These are phyloP conservation scores for Ancistrus triradiatus DNA, from an alignment of 2,113 vertebrate species.

Conservation along the genomic window DNA sequence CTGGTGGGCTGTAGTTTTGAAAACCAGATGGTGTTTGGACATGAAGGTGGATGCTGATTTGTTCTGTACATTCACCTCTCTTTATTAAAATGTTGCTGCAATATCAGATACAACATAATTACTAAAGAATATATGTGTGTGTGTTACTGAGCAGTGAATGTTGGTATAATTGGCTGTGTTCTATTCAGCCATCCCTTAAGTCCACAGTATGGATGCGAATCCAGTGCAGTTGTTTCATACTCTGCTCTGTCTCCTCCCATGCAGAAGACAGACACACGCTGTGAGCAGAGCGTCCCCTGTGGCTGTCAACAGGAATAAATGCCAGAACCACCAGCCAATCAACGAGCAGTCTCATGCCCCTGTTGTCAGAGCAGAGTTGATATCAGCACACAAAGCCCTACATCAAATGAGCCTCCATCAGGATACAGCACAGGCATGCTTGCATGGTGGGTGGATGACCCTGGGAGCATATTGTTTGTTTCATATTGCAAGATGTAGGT, in stretches of 20 bases:
- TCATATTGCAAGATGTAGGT: slow-evolving; percentile 43
- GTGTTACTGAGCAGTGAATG: background rate
- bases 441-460: slow-evolving; percentile 4
- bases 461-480: slow-evolving; percentile 32
- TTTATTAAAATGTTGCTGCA: no score
- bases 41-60: no score
- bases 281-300: slow-evolving; percentile 57
- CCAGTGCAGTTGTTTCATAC: background rate
- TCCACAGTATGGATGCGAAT: background rate
- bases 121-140: no score
- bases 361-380: slow-evolving; percentile 14
- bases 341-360: background rate
- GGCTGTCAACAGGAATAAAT: slow-evolving; percentile 59
- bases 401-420: slow-evolving; percentile 30
- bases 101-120: background rate
- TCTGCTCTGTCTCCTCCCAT: slow-evolving; percentile 22
- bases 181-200: background rate
- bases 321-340: slow-evolving; percentile 18
- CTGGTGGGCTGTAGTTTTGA: no score
- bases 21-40: no score
- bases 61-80: no score
- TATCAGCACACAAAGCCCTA: slow-evolving; percentile 18
- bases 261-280: slow-evolving; percentile 52
- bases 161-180: background rate
- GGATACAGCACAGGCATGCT: background rate